Evolutionary conservation across 2,113 vertebrate genomes (phyloP).

Genomic region (Triplophysa tibetana): DNA sequence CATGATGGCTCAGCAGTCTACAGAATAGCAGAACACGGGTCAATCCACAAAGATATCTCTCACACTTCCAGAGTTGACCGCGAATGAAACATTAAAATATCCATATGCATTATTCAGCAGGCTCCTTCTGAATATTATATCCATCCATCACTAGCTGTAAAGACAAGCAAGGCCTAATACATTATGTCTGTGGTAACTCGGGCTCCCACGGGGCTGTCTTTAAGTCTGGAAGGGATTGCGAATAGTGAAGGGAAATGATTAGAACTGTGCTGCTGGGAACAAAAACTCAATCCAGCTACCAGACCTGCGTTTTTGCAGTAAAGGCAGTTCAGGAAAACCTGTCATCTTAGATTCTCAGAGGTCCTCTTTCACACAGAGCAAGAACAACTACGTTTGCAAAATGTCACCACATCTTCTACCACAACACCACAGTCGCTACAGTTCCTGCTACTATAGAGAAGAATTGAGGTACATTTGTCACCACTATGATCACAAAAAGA

Average conservation of each 20-base stretch:
- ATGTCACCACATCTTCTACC: neutral
- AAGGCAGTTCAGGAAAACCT: slow-evolving; percentile 26
- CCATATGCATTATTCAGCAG: slow-evolving; percentile 51
- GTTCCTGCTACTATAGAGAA: neutral
- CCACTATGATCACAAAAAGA: slow-evolving; percentile 17
- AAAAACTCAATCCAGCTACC: neutral
- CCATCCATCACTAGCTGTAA: slow-evolving; percentile 56
- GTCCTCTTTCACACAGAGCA: neutral
- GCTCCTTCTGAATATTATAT: slow-evolving; percentile 53
- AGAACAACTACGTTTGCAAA: neutral
- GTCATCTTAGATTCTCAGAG: slow-evolving; percentile 1
- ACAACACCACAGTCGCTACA: neutral
- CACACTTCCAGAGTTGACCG: slow-evolving; percentile 36
- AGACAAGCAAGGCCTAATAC: slow-evolving; percentile 51
- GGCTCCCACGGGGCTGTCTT: slow-evolving; percentile 15
- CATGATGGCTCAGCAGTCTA: slow-evolving; percentile 10
- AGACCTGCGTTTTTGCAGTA: slow-evolving; percentile 6
- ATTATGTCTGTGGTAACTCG: slow-evolving; percentile 40
- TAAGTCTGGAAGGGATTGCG: slow-evolving; percentile 14
- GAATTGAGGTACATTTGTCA: neutral
- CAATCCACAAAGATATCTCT: slow-evolving; percentile 26
- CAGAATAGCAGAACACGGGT: slow-evolving; percentile 24
- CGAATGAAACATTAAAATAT: slow-evolving; percentile 54
- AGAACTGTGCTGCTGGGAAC: slow-evolving; percentile 23
- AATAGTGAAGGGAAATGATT: slow-evolving; percentile 35